Conservation (phyloP, 2,113 vertebrate species). For the Xiphorhynchus elegans region DNA sequence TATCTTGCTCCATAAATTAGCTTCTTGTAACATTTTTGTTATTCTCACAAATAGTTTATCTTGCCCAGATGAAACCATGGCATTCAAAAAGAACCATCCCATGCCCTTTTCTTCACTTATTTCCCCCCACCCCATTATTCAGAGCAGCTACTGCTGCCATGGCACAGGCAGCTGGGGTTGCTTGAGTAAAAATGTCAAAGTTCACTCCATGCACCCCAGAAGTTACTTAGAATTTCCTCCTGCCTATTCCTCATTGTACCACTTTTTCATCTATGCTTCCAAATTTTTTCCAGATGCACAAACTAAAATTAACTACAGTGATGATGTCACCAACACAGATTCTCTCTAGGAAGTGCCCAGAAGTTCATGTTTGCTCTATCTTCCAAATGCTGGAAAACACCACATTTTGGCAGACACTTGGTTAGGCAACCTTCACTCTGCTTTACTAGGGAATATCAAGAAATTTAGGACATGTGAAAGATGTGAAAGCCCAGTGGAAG, state of each 20-base stretch:
- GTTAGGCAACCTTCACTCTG: not conserved
- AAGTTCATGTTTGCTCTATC: not conserved
- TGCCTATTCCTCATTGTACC: not conserved
- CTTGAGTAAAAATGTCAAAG: not conserved
- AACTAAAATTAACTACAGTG: not conserved
- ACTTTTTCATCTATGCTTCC: not conserved
- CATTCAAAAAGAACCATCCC: not conserved
- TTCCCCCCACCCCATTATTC: not conserved
- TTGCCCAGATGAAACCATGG: not conserved
- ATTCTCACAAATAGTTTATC: not conserved
- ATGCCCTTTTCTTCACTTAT: not conserved
- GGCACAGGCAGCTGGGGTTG: not conserved
- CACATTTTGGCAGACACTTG: not conserved
- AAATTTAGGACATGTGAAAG: not conserved
- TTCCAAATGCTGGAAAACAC: not conserved
- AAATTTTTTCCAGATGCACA: not conserved
- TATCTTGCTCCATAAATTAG: not conserved
- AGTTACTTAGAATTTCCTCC: not conserved
- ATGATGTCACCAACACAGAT: not conserved
- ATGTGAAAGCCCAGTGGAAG: not conserved
- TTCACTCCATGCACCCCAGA: not conserved
- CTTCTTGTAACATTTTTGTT: not conserved
- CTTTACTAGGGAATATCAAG: not conserved
- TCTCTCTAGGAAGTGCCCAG: not conserved
- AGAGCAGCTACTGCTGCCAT: not conserved